Evolutionary conservation across 2,888 invertebrate species (phyloP).

Genomic region (Volucella zonaria): DNA sequence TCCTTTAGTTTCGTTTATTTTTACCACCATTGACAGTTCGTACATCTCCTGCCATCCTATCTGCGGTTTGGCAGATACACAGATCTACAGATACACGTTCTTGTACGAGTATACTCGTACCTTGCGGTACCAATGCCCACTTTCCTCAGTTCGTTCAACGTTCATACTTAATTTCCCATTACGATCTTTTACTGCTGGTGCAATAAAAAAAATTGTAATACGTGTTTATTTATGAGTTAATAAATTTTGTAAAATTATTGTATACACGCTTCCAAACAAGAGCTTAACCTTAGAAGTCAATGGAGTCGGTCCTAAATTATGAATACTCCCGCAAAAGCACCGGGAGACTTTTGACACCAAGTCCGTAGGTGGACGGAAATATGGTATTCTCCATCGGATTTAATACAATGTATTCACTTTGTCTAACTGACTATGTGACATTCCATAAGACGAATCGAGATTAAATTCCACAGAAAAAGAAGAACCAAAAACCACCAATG

Average conservation of each 20-base stretch:
- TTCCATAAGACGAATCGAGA: not conserved
- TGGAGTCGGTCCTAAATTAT: conserved; percentile 30
- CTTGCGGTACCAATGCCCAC: conserved; percentile 19
- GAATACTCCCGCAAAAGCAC: conserved; percentile 9
- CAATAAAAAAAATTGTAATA: conserved; percentile 70
- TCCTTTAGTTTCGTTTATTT: conserved; percentile 57
- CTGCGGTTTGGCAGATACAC: conserved; percentile 40
- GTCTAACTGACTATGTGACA: not conserved
- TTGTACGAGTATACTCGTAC: not conserved
- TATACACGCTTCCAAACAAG: conserved; percentile 56
- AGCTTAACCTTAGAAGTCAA: not conserved
- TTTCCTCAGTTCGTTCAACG: conserved; percentile 45
- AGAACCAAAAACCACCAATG: conserved; percentile 18
- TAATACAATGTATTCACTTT: conserved; percentile 40
- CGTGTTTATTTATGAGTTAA: conserved; percentile 75
- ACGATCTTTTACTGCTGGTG: conserved; percentile 65
- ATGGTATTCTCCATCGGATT: conserved; percentile 1
- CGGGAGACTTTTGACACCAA: conserved; percentile 14
- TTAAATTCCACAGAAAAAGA: not conserved
- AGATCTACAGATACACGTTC: not conserved
- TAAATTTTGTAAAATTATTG: conserved; percentile 73
- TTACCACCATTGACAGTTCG: conserved; percentile 34
- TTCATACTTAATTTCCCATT: conserved; percentile 68
- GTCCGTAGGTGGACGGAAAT: conserved; percentile 5
- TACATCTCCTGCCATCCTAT: conserved; percentile 27